Evolutionary conservation across 2,888 invertebrate genomes (phyloP).

Genomic region (Actias luna): DNA sequence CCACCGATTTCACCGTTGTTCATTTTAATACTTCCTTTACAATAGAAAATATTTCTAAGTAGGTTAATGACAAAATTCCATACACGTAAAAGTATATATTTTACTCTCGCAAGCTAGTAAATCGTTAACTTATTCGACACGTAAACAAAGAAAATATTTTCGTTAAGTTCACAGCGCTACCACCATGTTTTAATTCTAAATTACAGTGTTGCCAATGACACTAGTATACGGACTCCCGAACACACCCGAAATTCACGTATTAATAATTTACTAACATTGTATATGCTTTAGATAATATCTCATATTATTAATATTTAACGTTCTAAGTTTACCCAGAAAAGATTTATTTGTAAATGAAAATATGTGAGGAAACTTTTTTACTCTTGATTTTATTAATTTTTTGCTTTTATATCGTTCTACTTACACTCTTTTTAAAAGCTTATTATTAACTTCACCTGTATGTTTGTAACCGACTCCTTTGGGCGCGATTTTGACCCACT

Average conservation of each 20-base stretch:
- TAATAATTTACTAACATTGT: no score
- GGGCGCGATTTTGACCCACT: no score
- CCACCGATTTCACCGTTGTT: slow-evolving; percentile 79
- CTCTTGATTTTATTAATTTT: no score
- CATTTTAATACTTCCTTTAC: slow-evolving; percentile 60
- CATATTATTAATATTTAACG: no score
- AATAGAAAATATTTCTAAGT: slow-evolving; percentile 37
- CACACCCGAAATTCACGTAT: no score
- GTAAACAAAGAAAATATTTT: slow-evolving; percentile 76
- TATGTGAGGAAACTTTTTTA: no score
- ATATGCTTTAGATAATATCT: background rate
- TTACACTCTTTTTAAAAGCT: no score
- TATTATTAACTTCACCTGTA: no score
- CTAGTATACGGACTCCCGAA: background rate
- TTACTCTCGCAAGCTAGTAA: slow-evolving; percentile 30
- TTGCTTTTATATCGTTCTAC: no score
- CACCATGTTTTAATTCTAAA: slow-evolving; percentile 57
- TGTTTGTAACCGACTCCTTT: no score
- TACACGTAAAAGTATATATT: slow-evolving; percentile 44
- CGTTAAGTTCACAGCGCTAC: slow-evolving; percentile 59
- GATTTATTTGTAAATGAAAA: no score
- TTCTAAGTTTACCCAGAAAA: no score
- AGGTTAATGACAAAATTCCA: slow-evolving; percentile 57
- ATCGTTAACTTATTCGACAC: slow-evolving; percentile 62
- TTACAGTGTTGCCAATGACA: slow-evolving; percentile 1